Evolutionary conservation across 2,113 vertebrate species (phyloP).

Genomic region (Corythaixoides concolor): DNA sequence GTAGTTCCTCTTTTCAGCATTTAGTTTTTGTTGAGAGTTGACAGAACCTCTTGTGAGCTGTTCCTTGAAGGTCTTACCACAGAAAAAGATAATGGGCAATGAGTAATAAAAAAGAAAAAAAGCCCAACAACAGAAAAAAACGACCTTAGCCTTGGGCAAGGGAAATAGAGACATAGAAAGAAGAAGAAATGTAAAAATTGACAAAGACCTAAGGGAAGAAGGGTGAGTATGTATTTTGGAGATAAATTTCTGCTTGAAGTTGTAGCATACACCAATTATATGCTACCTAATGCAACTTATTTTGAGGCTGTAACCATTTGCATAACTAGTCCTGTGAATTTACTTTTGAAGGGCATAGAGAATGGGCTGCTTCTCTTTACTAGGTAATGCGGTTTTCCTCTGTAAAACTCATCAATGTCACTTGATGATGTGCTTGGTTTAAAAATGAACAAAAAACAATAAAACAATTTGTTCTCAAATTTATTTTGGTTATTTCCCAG

Average conservation of each 20-base stretch:
- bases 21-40: background rate
- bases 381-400: background rate
- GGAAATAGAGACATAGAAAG: background rate
- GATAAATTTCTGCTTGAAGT: background rate
- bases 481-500: background rate
- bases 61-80: background rate
- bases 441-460: background rate
- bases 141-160: background rate
- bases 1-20: background rate
- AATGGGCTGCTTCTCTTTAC: background rate
- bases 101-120: background rate
- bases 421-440: background rate
- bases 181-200: background rate
- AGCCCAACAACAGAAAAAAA: background rate
- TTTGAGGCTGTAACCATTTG: background rate
- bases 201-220: background rate
- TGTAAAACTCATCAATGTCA: background rate
- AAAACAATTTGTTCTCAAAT: background rate
- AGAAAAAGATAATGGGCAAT: background rate
- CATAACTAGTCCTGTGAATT: background rate
- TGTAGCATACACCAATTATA: background rate
- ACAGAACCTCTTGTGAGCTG: background rate
- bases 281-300: background rate
- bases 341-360: background rate
- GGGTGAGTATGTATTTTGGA: rapidly evolving